A percentile compares a stretch with the other conserved stretches of the same genome.
Conservation (phyloP, 1,140 invertebrate genomes). For the Watersipora subatra region DNA sequence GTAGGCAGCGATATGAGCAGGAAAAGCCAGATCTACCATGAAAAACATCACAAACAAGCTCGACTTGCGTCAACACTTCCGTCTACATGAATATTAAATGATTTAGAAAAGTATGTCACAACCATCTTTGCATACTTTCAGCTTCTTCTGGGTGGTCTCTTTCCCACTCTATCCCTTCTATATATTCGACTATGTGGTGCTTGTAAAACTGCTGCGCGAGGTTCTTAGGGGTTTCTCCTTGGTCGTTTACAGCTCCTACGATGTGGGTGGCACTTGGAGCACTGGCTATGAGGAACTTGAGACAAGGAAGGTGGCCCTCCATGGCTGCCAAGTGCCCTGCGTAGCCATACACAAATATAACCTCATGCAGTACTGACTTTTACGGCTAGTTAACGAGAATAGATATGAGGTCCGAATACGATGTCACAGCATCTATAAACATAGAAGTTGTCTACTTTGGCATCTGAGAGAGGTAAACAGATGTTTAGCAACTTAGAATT, state of each 20-base stretch:
- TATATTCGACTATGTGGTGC: conserved; percentile 35
- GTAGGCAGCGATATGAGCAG: conserved; percentile 39
- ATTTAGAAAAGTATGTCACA: neutral
- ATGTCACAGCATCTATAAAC: too few relatives aligned
- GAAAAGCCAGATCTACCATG: conserved; percentile 36
- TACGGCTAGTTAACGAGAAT: too few relatives aligned
- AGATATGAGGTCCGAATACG: too few relatives aligned
- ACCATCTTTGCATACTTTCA: conserved; percentile 30
- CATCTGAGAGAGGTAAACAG: too few relatives aligned
- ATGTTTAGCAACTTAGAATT: too few relatives aligned
- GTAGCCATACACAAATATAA: too few relatives aligned
- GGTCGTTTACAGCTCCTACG: conserved; percentile 35
- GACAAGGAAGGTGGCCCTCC: conserved; percentile 38
- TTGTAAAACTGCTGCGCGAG: conserved; percentile 41
- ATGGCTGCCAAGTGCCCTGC: conserved; percentile 36
- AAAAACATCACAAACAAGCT: conserved; percentile 2
- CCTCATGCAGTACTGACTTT: too few relatives aligned
- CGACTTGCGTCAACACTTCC: neutral
- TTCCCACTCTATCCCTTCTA: conserved; percentile 38
- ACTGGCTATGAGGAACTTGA: conserved; percentile 39
- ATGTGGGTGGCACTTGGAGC: conserved; percentile 24
- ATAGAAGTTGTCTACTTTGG: too few relatives aligned
- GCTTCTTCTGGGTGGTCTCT: conserved; percentile 36
- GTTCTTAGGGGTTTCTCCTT: conserved; percentile 39
- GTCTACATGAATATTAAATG: too few relatives aligned